Evolutionary conservation across 1,140 invertebrate genomes (phyloP), one percentile per base, ranked within the genome.

Genomic region (Saccostrea cuccullata): DNA sequence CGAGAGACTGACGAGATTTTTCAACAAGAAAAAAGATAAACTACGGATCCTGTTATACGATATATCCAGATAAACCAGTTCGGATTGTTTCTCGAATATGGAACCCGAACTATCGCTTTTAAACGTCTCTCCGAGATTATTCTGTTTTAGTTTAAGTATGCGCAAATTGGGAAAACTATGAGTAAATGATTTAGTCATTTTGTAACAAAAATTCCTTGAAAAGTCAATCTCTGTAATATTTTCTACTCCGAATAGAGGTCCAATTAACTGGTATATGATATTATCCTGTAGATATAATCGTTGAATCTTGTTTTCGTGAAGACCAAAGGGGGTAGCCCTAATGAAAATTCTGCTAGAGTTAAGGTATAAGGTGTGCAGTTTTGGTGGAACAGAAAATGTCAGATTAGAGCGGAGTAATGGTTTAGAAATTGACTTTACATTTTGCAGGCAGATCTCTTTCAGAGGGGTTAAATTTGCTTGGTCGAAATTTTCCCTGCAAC

Each of bases 191-290:
- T 77, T 77, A 30, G 13, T 36, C 13, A 77, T 26, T 26, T 77
- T 77, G 4, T 23, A 26, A 77, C 70, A 77, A 77, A 77, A 77
- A 26, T 77, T 77, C 26, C 26, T 77, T 30, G 70, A 77, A 11
- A 77, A 30, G 15, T 77, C 70, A 11, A 77, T 12, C 13, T 30
- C 70, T 9, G 70, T 77, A 30, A 77, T 30, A 36, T 77, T 77
- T 77, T 77, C 70, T 15, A 77, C 70, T 30, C 70, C 70, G 26
- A 30, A 26, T 36, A 77, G 8, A 30, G 70, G 70, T 26, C 70
- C 70, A 15, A 77, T 30, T 12, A 23, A 77, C 26, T 23, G 26
- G 15, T 77, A 36, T 12, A 77, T 77, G 23, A 77, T 30, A 77
- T 77, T 77, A 26, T 77, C 70, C 26, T 77, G 70, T 30, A 77